phyloP scores from a whole-genome alignment of 2,888 invertebrate genomes.

The Lepidonotus clava region DNA sequence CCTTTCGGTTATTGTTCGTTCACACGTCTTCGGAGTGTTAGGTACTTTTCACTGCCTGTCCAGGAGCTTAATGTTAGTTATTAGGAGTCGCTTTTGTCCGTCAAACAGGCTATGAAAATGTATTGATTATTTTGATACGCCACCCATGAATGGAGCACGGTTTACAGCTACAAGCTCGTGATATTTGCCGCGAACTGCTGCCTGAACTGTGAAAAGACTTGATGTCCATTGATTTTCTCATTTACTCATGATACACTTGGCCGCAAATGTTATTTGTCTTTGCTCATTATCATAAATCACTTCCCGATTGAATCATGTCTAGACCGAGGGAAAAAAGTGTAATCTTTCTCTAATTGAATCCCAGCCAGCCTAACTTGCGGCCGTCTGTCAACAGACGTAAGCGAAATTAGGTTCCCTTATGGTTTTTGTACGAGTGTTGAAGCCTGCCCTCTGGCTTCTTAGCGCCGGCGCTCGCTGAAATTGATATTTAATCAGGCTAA shows the following conservation, averaged over 20 bases:
- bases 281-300: background rate
- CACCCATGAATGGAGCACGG: too few species aligned
- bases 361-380: constrained; percentile 2
- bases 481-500: constrained; percentile 28
- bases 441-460: background rate
- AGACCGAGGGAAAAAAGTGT: background rate
- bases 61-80: background rate
- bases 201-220: background rate
- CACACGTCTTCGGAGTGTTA: background rate
- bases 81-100: background rate
- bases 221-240: background rate
- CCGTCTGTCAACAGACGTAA: background rate
- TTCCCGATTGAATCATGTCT: constrained; percentile 22
- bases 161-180: background rate
- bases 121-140: too few species aligned
- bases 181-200: background rate
- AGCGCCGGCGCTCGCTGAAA: background rate
- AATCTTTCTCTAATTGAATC: constrained; percentile 43
- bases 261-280: background rate
- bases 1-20: background rate
- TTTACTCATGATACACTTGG: constrained; percentile 8
- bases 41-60: background rate
- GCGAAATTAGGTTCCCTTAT: background rate
- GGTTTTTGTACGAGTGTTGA: background rate
- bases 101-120: too few species aligned